phyloP scores from a whole-genome alignment of 1,140 invertebrate genomes.

The Monomorium pharaonis region DNA sequence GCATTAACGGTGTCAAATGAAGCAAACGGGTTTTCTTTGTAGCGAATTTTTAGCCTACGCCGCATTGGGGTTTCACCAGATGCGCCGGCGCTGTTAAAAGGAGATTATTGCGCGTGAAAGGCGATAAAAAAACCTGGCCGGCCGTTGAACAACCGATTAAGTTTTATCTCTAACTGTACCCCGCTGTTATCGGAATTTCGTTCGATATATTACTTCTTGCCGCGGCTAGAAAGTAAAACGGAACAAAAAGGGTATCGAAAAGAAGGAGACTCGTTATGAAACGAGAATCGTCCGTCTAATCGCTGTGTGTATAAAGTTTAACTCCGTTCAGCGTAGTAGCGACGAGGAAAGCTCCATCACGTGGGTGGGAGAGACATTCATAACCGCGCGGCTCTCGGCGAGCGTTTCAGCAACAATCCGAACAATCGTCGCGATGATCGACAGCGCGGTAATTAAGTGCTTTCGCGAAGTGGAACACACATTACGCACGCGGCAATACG shows the following conservation, averaged over 20 bases:
- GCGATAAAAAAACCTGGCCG: background rate
- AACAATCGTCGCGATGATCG: constrained; percentile 63
- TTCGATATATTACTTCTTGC: background rate
- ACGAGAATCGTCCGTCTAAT: constrained; percentile 70
- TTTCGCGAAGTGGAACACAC: constrained; percentile 39
- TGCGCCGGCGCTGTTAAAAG: constrained; percentile 21
- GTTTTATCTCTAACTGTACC: background rate
- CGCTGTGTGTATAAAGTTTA: constrained; percentile 79
- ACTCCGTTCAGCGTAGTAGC: constrained; percentile 66
- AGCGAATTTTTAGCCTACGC: background rate
- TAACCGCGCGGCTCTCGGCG: constrained; percentile 54
- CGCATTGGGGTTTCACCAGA: constrained; percentile 28
- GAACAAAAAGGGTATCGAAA: too few species aligned
- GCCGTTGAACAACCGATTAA: background rate
- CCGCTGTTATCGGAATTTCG: background rate
- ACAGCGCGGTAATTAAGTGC: constrained; percentile 55
- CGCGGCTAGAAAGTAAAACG: too few species aligned
- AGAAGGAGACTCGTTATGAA: constrained; percentile 53
- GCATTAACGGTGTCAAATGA: constrained; percentile 8
- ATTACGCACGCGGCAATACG: constrained; percentile 22
- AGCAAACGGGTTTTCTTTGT: constrained; percentile 21
- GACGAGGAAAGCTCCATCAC: constrained; percentile 30
- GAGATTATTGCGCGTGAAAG: constrained; percentile 7
- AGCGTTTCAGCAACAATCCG: constrained; percentile 57
- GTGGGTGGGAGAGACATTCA: constrained; percentile 44